Evolutionary conservation across 64 coral and sea anemone species (phyloP), one percentile per base, ranked within the genome.

Genomic region (Actinia tenebrosa): DNA sequence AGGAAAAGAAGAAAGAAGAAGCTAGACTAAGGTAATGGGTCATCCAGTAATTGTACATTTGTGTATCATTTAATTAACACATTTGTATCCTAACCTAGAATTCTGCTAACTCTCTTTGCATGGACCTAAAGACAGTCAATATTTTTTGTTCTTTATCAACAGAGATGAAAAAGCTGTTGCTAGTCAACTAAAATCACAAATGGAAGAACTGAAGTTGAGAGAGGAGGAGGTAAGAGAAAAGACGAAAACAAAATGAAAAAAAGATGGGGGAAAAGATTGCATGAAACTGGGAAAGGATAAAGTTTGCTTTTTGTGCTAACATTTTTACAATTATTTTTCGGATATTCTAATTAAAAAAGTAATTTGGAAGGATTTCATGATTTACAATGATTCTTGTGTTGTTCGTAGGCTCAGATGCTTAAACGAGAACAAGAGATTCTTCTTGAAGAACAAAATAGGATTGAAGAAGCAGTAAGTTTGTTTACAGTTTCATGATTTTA

Each of bases 361-460:
- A 37, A 37, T 37, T 37, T 37, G 30, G 30, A 37, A 37, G 30
- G 30, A 37, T 37, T 50, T 50, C 47, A 50, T 50, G 47, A 50
- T 50, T 5, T 50, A 50, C 47, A 3, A 50, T 50, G 47, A 50
- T 50, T 50, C 47, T 50, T 4, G 47, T 26, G 25, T 75, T 75
- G 30, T 45, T 88, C 87, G 58, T 82, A 98, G 96, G 90, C 97
- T 86, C 80, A 83, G 55, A 99, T 99, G 93, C 80, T 99, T 10
- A 99, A 91, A 83, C 77, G 91, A 84, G 97, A 99, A 78, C 93
- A 99, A 83, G 97, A 99, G 23, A 90, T 92, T 78, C 66, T 99
- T 45, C 55, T 86, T 64, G 93, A 92, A 87, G 97, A 95, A 93
- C 93, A 99, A 63, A 79, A 84, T 47, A 99, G 84, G 83, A 71